Evolutionary conservation across 2,797 vertebrate species (phyloP).

Genomic region (Anabacerthia variegaticeps): DNA sequence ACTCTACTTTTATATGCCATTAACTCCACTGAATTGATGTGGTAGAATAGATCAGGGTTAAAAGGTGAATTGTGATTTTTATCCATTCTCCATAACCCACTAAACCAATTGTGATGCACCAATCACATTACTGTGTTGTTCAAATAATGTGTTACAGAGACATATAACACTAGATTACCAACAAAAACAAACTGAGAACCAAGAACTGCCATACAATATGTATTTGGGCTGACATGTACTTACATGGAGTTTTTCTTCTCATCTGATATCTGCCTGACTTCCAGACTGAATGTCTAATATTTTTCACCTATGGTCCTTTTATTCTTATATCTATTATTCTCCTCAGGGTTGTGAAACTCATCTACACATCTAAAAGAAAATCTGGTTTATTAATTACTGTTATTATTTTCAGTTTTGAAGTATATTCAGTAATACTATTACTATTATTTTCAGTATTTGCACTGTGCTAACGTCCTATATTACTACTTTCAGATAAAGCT

Average conservation of each 20-base stretch:
- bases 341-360: neutral
- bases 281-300: neutral
- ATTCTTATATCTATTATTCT: neutral
- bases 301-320: neutral
- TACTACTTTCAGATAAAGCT: neutral
- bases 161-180: neutral
- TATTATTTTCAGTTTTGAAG: neutral
- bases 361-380: neutral
- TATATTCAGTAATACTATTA: too few relatives aligned
- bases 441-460: neutral
- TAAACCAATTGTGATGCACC: neutral
- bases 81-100: neutral
- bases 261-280: neutral
- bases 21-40: neutral
- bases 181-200: neutral
- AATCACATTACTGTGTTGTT: neutral
- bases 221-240: neutral
- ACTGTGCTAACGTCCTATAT: neutral
- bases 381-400: neutral
- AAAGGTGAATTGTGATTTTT: neutral
- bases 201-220: neutral
- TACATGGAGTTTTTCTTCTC: neutral
- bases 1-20: neutral
- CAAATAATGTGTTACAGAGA: neutral
- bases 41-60: neutral